These are phyloP conservation scores for Calameuta idolon DNA, from an alignment of 2,888 invertebrate species.

Conservation along the genomic window DNA sequence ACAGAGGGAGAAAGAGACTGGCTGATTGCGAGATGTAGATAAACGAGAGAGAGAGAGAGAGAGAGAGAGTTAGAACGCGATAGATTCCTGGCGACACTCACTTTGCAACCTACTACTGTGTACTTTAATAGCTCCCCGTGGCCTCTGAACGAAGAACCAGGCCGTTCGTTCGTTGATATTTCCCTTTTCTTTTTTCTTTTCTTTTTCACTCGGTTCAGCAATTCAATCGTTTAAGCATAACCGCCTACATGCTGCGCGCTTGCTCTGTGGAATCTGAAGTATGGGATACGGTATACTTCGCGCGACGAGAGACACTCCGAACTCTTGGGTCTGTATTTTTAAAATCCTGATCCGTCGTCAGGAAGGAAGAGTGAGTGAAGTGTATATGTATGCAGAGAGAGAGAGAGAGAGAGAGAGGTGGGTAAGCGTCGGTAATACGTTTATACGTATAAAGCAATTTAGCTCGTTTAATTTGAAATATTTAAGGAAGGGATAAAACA, in stretches of 20 bases:
- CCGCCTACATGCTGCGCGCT: not conserved
- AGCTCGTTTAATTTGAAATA: not conserved
- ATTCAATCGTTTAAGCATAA: not conserved
- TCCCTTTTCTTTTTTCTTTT: not conserved
- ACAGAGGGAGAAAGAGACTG: constrained; percentile 1
- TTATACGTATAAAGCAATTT: not conserved
- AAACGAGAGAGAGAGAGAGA: constrained; percentile 19
- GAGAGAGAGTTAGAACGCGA: constrained; percentile 5
- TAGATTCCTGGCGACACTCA: not conserved
- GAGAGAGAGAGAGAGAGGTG: not conserved
- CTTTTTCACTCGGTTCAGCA: not conserved
- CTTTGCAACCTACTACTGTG: not conserved
- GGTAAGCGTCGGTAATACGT: not conserved
- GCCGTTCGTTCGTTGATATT: not conserved
- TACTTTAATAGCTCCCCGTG: not conserved
- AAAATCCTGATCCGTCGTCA: not conserved
- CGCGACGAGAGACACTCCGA: not conserved
- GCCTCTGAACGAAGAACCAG: not conserved
- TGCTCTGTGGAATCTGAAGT: not conserved
- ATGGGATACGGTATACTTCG: not conserved
- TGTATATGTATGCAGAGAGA: no score
- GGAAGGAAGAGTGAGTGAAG: not conserved
- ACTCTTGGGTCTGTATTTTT: not conserved
- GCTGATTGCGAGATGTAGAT: constrained; percentile 27
- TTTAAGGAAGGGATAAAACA: not conserved